Conservation (phyloP, 92 coral and sea anemone genomes). For the Epizoanthus fatuus region DNA sequence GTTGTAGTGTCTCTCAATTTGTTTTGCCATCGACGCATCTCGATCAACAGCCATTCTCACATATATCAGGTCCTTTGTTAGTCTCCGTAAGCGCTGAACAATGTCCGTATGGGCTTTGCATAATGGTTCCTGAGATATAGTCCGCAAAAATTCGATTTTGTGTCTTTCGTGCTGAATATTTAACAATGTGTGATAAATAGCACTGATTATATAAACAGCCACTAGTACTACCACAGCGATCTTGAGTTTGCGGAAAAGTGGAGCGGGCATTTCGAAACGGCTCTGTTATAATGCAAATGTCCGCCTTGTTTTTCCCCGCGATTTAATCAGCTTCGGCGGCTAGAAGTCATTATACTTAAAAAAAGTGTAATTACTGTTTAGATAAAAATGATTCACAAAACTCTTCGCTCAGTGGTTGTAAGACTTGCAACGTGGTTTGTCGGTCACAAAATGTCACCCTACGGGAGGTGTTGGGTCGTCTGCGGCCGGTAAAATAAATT, state of each 20-base stretch:
- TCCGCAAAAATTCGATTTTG: slow-evolving; percentile 24
- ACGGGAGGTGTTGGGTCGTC: too few species aligned
- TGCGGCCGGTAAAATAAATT: too few species aligned
- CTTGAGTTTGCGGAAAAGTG: slow-evolving; percentile 65
- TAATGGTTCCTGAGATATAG: slow-evolving; percentile 67
- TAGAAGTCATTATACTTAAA: slow-evolving; percentile 2
- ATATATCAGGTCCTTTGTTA: slow-evolving; percentile 71
- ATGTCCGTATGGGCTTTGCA: slow-evolving; percentile 71
- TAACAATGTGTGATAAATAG: slow-evolving; percentile 61
- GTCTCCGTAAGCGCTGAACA: slow-evolving; percentile 55
- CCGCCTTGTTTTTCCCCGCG: slow-evolving; percentile 1
- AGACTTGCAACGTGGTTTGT: not conserved
- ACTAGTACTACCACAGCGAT: slow-evolving; percentile 42
- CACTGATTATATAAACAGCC: slow-evolving; percentile 55
- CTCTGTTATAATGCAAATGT: not conserved
- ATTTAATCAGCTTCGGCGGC: slow-evolving; percentile 6
- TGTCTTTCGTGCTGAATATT: slow-evolving; percentile 54
- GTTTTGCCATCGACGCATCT: slow-evolving; percentile 72
- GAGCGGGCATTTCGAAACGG: slow-evolving; percentile 45
- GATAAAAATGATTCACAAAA: slow-evolving; percentile 6
- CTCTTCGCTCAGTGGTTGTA: not conserved
- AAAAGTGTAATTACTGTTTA: slow-evolving; percentile 15
- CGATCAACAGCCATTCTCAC: slow-evolving; percentile 75
- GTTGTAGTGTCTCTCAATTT: slow-evolving; percentile 80
- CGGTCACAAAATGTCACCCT: not conserved